Base-by-base conservation (phyloP, 2,113 vertebrate species). In the Pterophyllum scalare region DNA sequence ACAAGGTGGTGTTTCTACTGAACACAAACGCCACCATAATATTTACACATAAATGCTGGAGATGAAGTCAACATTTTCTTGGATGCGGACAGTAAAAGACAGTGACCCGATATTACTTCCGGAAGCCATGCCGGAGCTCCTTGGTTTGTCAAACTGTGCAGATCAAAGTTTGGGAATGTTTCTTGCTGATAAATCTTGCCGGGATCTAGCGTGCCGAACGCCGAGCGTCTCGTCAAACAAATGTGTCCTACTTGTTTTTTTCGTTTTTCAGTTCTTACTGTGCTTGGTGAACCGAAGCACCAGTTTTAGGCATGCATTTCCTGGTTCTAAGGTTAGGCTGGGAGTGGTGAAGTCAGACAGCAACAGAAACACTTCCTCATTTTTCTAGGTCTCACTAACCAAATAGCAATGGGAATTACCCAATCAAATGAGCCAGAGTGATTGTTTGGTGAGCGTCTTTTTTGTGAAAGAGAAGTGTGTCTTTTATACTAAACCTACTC, bases 361-460 rank as follows among this genome's bases (percentile, higher is more conserved):
- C 22, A 65, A 43, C 13, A 40, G 20, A 80, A 22, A 78, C 81
- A 75, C 49, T 93, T 94, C 91, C 90, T 90, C 84, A 76, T 90
- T 81, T 54, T 8, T 13, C 28, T 17, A 5, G 52, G 17, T 65
- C 49, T 84, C 12, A 12, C 9, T n/a, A 17, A 17, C 19, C 28
- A 3, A 82, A 20, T 38, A 38, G 9, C 8, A 0, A 4, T 31
- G 52, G 76, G 60, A 82, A 84, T 80, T 62, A 85, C 22, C 77
- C 14, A 4, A 31, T 19, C 1, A 76, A 26, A 24, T 0, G 0
- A 13, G 14, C 1, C 13, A 33, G 10, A 22, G 6, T 0, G 54
- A 31, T 10, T 7, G 1, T 4, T 2, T 38, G 3, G 38, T 7
- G 11, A 14, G 24, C 14, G 0, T 2, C 35, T 3, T 7, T 24